Percentiles rank a stretch among this genome's conserved stretches.
phyloP scores from a whole-genome alignment of 2,113 vertebrate species.

The Phalacrocorax carbo region DNA sequence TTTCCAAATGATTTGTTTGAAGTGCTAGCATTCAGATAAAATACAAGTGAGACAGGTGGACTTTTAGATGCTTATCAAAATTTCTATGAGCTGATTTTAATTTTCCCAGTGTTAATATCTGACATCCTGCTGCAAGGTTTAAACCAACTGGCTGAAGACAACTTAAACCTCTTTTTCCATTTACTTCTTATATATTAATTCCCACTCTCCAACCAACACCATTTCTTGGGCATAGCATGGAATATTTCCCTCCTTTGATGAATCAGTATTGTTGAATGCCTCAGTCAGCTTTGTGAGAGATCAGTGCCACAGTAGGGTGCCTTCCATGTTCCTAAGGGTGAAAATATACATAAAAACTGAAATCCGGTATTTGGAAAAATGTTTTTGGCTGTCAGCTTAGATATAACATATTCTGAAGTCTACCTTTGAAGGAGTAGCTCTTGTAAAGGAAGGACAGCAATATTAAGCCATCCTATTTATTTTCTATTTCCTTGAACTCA shows the following conservation, averaged over 20 bases:
- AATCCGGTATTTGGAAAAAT: background rate
- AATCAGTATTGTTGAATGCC: background rate
- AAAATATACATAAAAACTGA: background rate
- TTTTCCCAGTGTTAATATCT: constrained; percentile 3
- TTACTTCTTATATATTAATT: background rate
- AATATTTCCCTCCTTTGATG: background rate
- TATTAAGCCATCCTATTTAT: background rate
- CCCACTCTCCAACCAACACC: background rate
- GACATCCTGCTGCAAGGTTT: background rate
- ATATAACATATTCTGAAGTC: background rate
- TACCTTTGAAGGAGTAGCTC: background rate
- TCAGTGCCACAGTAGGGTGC: background rate
- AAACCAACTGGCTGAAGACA: background rate
- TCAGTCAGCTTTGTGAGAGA: background rate
- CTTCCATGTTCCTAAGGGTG: background rate
- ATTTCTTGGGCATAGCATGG: background rate
- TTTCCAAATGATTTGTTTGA: background rate
- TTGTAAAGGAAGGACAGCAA: background rate
- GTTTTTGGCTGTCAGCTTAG: background rate
- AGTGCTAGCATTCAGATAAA: background rate
- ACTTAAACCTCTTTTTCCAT: background rate
- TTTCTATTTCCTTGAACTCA: constrained; percentile 5
- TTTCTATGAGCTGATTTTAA: background rate
- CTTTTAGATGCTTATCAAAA: background rate
- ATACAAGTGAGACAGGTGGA: background rate